Evolutionary conservation across 2,888 invertebrate species (phyloP), one percentile per base, ranked within the genome.

Genomic region (Rhagophthalmus giganteus): DNA sequence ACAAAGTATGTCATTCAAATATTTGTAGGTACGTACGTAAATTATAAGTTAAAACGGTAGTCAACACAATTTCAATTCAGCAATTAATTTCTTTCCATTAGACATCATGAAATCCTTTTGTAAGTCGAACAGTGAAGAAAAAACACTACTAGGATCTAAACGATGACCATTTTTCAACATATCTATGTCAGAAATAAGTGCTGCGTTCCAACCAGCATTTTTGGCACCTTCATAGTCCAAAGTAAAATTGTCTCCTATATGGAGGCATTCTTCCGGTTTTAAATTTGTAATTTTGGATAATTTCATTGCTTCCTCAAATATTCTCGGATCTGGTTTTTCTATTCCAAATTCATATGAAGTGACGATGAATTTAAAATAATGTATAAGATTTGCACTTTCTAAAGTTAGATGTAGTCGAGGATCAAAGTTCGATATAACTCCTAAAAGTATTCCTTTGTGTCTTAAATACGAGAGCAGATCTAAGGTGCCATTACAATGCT

Each of bases 351-450:
- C 82, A 66, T 91, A 90, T 0, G 94, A 94, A 2, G 86, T 84
- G 7, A 93, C 56, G 31, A 93, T 78, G 75, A 94, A 94, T 58
- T 87, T 80, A 74, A 95, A 91, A 68, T 85, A 84, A 40, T 84
- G 75, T 37, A 79, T 69, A n/a, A 94, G 72, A 44, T 80, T 81
- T 25, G 87, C 77, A 61, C 83, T 84, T 8, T 74, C 62, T 40
- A 95, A 76, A 55, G 94, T 81, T 2, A 78, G 76, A 51, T 83
- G 78, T 1, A 95, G 76, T 16, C 94, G 79, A 16, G 90, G 87
- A 76, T 95, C 95, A 75, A 88, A 92, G 74, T 95, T 95, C 3
- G 94, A 92, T 59, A 95, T 84, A 0, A 93, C 82, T 2, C 93
- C 94, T 30, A 93, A 60, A 7, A 70, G 62, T 8, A 81, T 64